Percentiles rank a stretch among this genome's conserved stretches.
phyloP scores from a whole-genome alignment of 2,113 vertebrate genomes.

The Stomatorhinus ivindoensis region DNA sequence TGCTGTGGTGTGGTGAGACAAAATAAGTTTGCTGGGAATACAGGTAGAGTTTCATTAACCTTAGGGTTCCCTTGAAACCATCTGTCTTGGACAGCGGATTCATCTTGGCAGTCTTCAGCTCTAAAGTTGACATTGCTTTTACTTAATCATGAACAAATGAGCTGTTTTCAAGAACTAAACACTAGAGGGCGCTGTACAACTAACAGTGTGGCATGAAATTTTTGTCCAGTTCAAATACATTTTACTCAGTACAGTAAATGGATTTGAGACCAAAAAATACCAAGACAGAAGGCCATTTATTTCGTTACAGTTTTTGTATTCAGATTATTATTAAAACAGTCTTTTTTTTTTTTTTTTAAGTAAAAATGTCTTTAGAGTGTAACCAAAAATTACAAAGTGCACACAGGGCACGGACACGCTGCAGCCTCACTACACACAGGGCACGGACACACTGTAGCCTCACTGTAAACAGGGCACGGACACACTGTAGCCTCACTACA shows the following conservation, averaged over 20 bases:
- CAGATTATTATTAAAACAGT: not conserved
- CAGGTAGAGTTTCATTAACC: not conserved
- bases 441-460: not conserved
- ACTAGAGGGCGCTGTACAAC: not conserved
- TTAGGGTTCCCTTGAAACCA: not conserved
- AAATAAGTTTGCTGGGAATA: not conserved
- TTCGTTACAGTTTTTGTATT: not conserved
- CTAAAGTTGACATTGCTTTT: not conserved
- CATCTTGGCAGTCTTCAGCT: not conserved
- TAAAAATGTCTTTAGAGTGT: not conserved
- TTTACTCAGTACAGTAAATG: not conserved
- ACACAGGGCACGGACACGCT: not conserved
- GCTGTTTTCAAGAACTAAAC: not conserved
- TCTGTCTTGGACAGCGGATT: not conserved
- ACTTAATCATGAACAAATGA: not conserved
- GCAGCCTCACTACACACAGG: not conserved
- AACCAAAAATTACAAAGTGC: not conserved
- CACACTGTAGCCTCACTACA: too few relatives aligned
- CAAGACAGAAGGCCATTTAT: not conserved
- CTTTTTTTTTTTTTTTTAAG: not conserved
- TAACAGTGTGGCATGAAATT: not conserved
- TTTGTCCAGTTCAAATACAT: not conserved
- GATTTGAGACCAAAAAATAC: not conserved
- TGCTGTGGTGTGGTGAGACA: constrained; percentile 56
- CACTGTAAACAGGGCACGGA: not conserved